Evolutionary conservation across 2,113 vertebrate genomes (phyloP).

Genomic region (Pycnonotus jocosus): DNA sequence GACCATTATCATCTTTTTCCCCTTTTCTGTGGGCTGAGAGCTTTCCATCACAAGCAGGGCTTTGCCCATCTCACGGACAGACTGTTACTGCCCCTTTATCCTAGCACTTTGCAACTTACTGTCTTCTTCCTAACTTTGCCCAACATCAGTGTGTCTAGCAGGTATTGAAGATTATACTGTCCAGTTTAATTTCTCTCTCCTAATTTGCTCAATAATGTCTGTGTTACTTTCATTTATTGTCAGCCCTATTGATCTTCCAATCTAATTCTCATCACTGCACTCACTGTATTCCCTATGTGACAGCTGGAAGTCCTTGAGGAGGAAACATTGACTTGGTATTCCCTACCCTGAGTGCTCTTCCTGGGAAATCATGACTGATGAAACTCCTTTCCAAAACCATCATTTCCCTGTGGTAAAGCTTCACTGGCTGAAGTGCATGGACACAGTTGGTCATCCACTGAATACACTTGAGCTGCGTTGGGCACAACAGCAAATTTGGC

Average conservation of each 20-base stretch:
- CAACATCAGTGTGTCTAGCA: slow-evolving; percentile 19
- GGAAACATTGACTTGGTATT: slow-evolving; percentile 33
- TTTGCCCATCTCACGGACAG: background rate
- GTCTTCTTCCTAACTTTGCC: slow-evolving; percentile 25
- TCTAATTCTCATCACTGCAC: slow-evolving; percentile 63
- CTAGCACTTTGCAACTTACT: background rate
- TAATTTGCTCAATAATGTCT: slow-evolving; percentile 68
- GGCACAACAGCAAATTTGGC: background rate
- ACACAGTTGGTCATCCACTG: background rate
- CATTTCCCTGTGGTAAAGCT: background rate
- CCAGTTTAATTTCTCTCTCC: slow-evolving; percentile 63
- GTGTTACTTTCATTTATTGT: slow-evolving; percentile 69
- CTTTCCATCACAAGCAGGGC: background rate
- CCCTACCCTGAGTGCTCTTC: background rate
- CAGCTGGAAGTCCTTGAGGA: slow-evolving; percentile 65
- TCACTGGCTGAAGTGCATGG: background rate
- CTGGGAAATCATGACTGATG: slow-evolving; percentile 22
- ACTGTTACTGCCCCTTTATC: background rate
- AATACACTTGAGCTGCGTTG: background rate
- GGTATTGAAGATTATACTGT: slow-evolving; percentile 53
- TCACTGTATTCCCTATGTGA: slow-evolving; percentile 54
- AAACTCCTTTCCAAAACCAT: background rate
- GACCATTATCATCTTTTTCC: background rate
- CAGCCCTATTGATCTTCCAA: slow-evolving; percentile 69
- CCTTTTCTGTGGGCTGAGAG: background rate